Base-by-base conservation (phyloP, 2,113 vertebrate genomes). In the Sciurus niger region DNA sequence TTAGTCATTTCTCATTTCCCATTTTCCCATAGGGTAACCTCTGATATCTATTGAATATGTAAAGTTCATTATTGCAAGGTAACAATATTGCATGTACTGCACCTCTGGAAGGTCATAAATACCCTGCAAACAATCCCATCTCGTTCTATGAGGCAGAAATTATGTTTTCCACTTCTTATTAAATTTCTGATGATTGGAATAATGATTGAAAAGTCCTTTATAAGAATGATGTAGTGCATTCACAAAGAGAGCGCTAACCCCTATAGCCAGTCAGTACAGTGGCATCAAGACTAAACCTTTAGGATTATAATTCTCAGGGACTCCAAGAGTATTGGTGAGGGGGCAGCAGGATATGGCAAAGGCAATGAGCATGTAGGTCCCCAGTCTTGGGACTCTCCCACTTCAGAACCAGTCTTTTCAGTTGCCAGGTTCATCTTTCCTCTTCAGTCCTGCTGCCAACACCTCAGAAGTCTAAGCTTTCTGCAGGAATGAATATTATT, bases 151-250 rank as follows among this genome's bases (percentile, higher is more conserved):
- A 95, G 51, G 92, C 78, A 96, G 94, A 93, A 96, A 94, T 97
- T 90, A 91, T 77, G 80, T 93, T 91, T 46, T 43, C 77, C 14
- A 40, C 67, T 94, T 96, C 95, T 93, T 93, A 95, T 96, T 96
- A 97, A 82, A 96, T 92, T 96, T 96, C 89, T 93, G 84, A 97
- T 92, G 92, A 96, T 93, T 70, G 94, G 98, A 95, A 96, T 96
- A 97, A 92, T 97, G 95, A 94, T 58, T 92, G 80, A 95, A 95
- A 96, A 77, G 80, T 67, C 74, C 37, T 95, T 90, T 68, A 12
- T 4, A 28, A 90, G 63, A 51, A 60, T 82, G n/a, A 18, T 37
- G 16, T 40, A n/a, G 74, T 37, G 68, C 32, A 83, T 1, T 2
- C 14, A 32, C 70, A 16, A 2, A 4, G 9, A 48, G 74, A 60